A percentile compares a stretch with the other conserved stretches of the same genome.
Conservation (phyloP, 2,888 invertebrate species). For the Autographa pulchrina region DNA sequence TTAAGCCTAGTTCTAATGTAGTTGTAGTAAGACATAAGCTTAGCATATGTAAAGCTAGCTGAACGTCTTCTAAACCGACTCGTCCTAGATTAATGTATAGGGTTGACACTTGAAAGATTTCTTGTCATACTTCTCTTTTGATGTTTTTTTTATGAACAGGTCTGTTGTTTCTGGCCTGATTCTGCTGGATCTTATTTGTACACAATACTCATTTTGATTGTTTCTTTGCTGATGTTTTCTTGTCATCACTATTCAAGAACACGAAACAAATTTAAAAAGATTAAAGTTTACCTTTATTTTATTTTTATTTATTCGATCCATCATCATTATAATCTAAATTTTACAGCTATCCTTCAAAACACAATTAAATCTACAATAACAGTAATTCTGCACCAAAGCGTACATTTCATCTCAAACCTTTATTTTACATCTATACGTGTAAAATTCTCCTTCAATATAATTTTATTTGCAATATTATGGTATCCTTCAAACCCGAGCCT, state of each 20-base stretch:
- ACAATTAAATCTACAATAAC: background rate
- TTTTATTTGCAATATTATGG: conserved; percentile 15
- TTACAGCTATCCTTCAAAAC: background rate
- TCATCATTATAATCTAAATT: no score
- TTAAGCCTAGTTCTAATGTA: conserved; percentile 1
- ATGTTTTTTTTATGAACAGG: background rate
- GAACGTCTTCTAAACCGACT: conserved; percentile 20
- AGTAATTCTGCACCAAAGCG: background rate
- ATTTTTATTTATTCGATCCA: no score
- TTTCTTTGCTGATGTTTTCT: no score
- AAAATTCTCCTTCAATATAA: conserved; percentile 13
- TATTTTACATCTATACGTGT: background rate
- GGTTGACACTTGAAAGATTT: conserved; percentile 15
- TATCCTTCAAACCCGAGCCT: conserved; percentile 36
- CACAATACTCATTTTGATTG: no score
- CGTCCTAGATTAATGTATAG: conserved; percentile 25
- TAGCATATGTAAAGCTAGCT: conserved; percentile 24
- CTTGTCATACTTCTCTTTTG: background rate
- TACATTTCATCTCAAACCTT: background rate
- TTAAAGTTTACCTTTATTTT: no score
- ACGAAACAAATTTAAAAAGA: no score
- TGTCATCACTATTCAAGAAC: no score
- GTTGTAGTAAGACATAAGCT: conserved; percentile 13
- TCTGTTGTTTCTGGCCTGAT: background rate
- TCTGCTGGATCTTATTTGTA: no score